Base-by-base conservation (phyloP, 2,113 vertebrate species). In the Silurus meridionalis region DNA sequence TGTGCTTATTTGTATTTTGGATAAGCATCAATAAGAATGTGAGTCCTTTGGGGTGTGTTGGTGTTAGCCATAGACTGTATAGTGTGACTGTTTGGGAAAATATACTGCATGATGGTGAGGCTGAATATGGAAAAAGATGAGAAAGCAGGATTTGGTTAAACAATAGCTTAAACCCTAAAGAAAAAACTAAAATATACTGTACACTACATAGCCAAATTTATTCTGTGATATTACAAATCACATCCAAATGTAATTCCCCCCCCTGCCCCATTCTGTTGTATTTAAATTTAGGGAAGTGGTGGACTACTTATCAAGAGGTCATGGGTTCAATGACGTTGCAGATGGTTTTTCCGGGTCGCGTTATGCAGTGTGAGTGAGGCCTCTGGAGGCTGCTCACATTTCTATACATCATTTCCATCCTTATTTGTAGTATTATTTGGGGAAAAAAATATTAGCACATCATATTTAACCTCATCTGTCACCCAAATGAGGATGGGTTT, bases 1-100 rank as follows among this genome's bases (percentile, higher is more conserved):
- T 64, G 23, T 15, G 25, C 63, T 67, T 53, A 55, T 79, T 69
- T 46, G 8, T 67, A 57, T 66, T 78, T 60, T 67, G 63, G 46
- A 78, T 77, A 78, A 63, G 15, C 15, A 53, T n/a, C 50, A 25
- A 52, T 61, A 78, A 84, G 8, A 57, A 85, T 37, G 37, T 57
- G 25, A 79, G 67, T 14, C 4, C 46, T 85, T 37, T 37, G 37
- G 23, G 52, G 50, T 46, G 23, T n/a, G 67, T 58, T 57, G 50
- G 50, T 14, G 14, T 64, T 64, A 28, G 28, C 52, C 8, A 25
- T 78, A 83, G 58, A 46, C n/a, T n/a, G n/a, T n/a, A 21, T 83
- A 21, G 61, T 57, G 52, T 63, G 55, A 60, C 77, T 21, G 1
- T 37, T 10, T 37, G 50, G 52, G 11, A n/a, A 55, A 55, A 78